Percentiles rank a stretch among this genome's conserved stretches.
These are phyloP conservation scores for Drosophila birchii DNA, from an alignment of 2,888 invertebrate species.

Conservation along the genomic window DNA sequence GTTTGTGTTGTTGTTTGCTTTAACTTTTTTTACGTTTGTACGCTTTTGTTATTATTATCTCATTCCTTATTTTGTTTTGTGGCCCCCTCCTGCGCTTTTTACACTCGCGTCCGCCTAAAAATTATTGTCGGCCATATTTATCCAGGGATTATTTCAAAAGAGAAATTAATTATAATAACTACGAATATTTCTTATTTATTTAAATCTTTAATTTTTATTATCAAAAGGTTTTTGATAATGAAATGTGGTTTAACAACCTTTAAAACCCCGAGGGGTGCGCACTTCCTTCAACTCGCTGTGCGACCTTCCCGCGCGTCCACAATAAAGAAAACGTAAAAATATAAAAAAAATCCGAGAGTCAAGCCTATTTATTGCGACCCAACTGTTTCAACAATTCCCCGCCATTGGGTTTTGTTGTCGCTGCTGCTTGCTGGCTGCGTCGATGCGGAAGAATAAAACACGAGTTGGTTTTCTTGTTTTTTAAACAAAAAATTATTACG, in stretches of 20 bases:
- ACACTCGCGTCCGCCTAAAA: conserved; percentile 48
- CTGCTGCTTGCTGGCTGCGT: conserved; percentile 10
- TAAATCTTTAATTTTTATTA: background rate
- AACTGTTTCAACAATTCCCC: conserved; percentile 69
- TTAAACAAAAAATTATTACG: conserved; percentile 62
- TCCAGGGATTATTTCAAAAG: background rate
- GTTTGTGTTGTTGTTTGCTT: conserved; percentile 67
- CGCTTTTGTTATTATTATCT: conserved; percentile 74
- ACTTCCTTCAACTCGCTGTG: conserved; percentile 45
- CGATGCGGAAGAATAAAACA: conserved; percentile 70
- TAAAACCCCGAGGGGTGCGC: conserved; percentile 39
- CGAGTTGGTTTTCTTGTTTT: conserved; percentile 49
- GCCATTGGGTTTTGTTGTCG: conserved; percentile 31
- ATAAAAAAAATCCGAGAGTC: conserved; percentile 21
- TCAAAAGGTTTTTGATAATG: conserved; percentile 23
- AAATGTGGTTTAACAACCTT: conserved; percentile 67
- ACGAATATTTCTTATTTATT: background rate
- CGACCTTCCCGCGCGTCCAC: conserved; percentile 56
- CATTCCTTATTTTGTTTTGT: conserved; percentile 63
- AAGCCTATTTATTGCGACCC: conserved; percentile 60
- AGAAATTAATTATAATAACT: background rate
- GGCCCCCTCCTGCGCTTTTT: conserved; percentile 41
- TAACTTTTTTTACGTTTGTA: conserved; percentile 56
- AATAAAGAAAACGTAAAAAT: conserved; percentile 2
- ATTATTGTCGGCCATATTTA: background rate